Evolutionary conservation across 2,888 invertebrate genomes (phyloP).

Genomic region (Pseudococcus jackbeardsleyi): DNA sequence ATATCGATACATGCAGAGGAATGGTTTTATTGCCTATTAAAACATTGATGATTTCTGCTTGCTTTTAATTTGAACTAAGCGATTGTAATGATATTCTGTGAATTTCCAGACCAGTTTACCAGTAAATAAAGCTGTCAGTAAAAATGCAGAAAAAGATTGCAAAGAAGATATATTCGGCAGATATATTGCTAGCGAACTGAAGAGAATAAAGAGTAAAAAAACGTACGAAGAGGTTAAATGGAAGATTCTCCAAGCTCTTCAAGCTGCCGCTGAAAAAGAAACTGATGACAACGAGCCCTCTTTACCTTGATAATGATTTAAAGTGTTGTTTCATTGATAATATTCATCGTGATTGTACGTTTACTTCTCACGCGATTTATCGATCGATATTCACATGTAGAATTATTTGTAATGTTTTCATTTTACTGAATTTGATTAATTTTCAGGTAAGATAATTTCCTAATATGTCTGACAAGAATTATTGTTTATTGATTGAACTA

Average conservation of each 20-base stretch:
- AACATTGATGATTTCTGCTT: not conserved
- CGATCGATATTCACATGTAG: not conserved
- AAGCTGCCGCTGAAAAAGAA: constrained; percentile 60
- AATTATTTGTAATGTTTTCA: not conserved
- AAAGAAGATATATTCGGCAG: constrained; percentile 62
- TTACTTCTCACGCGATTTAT: not conserved
- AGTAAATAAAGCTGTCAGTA: not conserved
- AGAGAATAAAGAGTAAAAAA: constrained; percentile 62
- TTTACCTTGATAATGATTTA: not conserved
- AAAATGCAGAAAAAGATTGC: constrained; percentile 6
- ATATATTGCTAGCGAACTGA: constrained; percentile 57
- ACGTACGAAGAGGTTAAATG: constrained; percentile 62
- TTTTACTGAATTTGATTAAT: not conserved
- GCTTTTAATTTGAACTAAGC: not conserved
- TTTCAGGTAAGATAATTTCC: not conserved
- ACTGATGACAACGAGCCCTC: constrained; percentile 48
- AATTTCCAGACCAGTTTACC: not conserved
- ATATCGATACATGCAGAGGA: constrained; percentile 46
- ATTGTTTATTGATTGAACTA: not conserved
- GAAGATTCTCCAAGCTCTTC: constrained; percentile 61
- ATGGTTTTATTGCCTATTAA: not conserved
- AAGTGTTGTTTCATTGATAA: not conserved
- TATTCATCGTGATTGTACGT: not conserved
- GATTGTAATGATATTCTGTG: not conserved
- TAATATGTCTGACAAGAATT: not conserved